A percentile compares a stretch with the other conserved stretches of the same genome.
These are phyloP conservation scores for Pterocles gutturalis DNA, from an alignment of 2,113 vertebrate genomes.

Conservation along the genomic window DNA sequence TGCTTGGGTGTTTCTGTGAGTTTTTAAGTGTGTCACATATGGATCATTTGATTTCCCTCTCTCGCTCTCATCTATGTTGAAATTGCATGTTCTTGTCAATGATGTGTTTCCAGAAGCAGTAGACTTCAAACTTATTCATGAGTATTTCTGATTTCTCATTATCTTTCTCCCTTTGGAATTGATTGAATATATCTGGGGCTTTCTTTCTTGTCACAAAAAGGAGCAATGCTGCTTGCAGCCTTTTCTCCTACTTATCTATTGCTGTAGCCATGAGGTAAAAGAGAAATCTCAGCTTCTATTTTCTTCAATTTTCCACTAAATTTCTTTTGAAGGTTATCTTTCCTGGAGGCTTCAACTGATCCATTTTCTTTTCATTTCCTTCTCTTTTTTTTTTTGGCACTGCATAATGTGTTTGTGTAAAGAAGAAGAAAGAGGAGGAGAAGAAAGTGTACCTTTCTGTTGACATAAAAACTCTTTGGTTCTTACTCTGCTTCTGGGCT, in stretches of 20 bases:
- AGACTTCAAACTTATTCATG: conserved; percentile 39
- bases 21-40: background rate
- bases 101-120: conserved; percentile 41
- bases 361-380: conserved; percentile 62
- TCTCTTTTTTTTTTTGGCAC: background rate
- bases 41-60: background rate
- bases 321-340: conserved; percentile 72
- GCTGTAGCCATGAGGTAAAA: conserved; percentile 63
- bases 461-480: conserved; percentile 18
- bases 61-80: background rate
- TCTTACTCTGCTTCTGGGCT: conserved; percentile 11
- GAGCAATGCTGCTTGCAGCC: conserved; percentile 54
- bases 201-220: conserved; percentile 48
- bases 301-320: conserved; percentile 73
- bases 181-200: conserved; percentile 10
- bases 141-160: conserved; percentile 57
- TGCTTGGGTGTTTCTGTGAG: background rate
- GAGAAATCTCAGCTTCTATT: conserved; percentile 63
- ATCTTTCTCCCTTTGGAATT: conserved; percentile 59
- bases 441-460: conserved; percentile 27
- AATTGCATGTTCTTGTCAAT: background rate
- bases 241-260: conserved; percentile 65
- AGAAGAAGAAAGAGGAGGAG: conserved; percentile 12
- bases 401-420: background rate
- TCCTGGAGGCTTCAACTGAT: conserved; percentile 67